Conservation (phyloP, 2,888 invertebrate species). For the Calameuta filiformis region DNA sequence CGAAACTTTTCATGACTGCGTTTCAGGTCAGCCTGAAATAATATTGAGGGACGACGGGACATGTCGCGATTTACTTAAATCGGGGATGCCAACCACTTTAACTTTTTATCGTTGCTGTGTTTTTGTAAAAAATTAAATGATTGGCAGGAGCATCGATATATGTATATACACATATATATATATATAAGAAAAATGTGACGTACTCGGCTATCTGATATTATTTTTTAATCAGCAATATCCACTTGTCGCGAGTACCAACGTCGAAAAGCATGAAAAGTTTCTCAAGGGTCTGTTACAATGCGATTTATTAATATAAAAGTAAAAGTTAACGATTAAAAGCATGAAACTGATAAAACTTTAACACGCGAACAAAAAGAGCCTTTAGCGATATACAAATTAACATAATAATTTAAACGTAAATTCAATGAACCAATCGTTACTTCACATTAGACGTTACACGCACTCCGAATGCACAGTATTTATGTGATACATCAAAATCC, state of each 20-base stretch:
- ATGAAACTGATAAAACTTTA: slow-evolving; percentile 21
- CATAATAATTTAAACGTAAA: slow-evolving; percentile 38
- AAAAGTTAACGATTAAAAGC: slow-evolving; percentile 28
- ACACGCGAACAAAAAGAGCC: slow-evolving; percentile 17
- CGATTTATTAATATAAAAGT: slow-evolving; percentile 22
- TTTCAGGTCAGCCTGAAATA: background rate
- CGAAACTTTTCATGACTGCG: slow-evolving; percentile 36
- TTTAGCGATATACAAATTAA: slow-evolving; percentile 30
- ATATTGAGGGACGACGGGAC: background rate
- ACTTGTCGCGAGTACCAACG: background rate
- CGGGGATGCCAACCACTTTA: slow-evolving; percentile 47
- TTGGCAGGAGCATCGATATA: slow-evolving; percentile 36
- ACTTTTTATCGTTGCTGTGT: slow-evolving; percentile 53
- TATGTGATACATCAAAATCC: slow-evolving; percentile 31
- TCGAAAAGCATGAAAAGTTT: slow-evolving; percentile 29
- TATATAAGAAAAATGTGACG: too few relatives aligned
- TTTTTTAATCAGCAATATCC: background rate
- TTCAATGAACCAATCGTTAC: slow-evolving; percentile 11
- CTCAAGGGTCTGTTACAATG: slow-evolving; percentile 18
- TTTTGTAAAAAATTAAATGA: slow-evolving; percentile 55
- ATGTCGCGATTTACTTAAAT: background rate
- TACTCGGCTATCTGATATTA: background rate
- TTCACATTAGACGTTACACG: slow-evolving; percentile 35
- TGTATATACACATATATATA: too few relatives aligned
- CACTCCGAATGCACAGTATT: slow-evolving; percentile 44